Conservation (phyloP, 2,113 vertebrate species). For the Gadus chalcogrammus region DNA sequence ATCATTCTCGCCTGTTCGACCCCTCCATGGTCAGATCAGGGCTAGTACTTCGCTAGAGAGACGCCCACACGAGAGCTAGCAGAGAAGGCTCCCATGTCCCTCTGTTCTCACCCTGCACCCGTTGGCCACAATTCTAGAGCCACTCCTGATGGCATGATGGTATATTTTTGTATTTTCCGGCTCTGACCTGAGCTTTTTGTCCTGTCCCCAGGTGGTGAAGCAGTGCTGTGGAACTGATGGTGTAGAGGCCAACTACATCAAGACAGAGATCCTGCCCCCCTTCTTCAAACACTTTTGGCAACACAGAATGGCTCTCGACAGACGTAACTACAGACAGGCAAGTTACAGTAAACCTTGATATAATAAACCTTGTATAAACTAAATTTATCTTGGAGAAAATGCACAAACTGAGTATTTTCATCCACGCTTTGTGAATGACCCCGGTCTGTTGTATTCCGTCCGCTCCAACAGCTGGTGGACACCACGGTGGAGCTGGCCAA, state of each 20-base stretch:
- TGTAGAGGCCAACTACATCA: constrained; percentile 99
- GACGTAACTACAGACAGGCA: constrained; percentile 98
- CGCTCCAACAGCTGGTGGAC: constrained; percentile 84
- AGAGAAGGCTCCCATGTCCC: constrained; percentile 5
- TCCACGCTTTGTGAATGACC: no score
- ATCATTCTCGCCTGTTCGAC: constrained; percentile 52
- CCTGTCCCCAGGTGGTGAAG: constrained; percentile 85
- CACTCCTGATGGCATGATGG: background rate
- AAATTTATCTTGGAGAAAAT: no score
- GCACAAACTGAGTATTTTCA: no score
- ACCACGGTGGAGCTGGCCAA: constrained; percentile 98
- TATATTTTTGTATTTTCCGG: background rate
- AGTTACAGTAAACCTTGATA: background rate
- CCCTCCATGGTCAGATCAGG: constrained; percentile 18
- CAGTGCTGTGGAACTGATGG: constrained; percentile 98
- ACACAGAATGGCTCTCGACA: constrained; percentile 97
- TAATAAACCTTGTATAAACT: no score
- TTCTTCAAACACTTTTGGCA: constrained; percentile 99
- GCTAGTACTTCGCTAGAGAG: constrained; percentile 42
- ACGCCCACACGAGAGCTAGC: constrained; percentile 47
- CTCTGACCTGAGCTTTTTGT: constrained; percentile 2
- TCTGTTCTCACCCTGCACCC: constrained; percentile 57
- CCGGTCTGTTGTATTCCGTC: background rate
- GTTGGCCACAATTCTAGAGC: constrained; percentile 29
- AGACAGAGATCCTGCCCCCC: constrained; percentile 97